A percentile compares a stretch with the other conserved stretches of the same genome.
Evolutionary conservation across 2,797 vertebrate genomes (phyloP).

Genomic region (Sebastolobus alascanus): DNA sequence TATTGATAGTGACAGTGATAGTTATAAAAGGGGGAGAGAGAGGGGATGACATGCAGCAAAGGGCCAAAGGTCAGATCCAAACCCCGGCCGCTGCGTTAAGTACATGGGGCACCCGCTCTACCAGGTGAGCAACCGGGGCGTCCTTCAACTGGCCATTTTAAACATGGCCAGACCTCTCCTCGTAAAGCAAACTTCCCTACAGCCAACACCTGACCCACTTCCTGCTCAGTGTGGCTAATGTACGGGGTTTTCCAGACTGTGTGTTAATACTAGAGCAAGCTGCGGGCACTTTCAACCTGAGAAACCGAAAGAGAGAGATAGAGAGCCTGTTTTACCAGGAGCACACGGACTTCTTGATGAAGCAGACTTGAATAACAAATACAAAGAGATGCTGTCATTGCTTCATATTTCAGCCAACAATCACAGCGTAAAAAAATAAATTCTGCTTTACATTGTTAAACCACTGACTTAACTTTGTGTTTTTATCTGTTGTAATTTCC

Average conservation of each 20-base stretch:
- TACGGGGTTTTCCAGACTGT: neutral
- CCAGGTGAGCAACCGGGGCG: too few species aligned
- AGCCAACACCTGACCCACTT: neutral
- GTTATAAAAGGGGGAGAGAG: too few species aligned
- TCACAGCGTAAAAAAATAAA: neutral
- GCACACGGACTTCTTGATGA: neutral
- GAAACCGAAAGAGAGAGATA: neutral
- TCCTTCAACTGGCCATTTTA: neutral
- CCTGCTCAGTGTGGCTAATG: neutral
- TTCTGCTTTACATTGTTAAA: neutral
- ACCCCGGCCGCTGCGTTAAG: too few species aligned
- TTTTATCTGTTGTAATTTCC: neutral
- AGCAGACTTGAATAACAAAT: neutral
- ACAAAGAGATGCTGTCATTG: neutral
- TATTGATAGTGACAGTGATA: too few species aligned
- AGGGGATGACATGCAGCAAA: too few species aligned
- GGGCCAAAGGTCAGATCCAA: too few species aligned
- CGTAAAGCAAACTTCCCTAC: neutral
- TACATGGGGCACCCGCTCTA: too few species aligned
- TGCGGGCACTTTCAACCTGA: neutral
- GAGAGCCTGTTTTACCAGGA: neutral
- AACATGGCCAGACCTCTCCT: neutral
- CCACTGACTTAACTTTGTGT: neutral
- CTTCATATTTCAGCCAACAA: neutral
- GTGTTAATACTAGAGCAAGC: neutral